Percentiles rank a stretch among this genome's conserved stretches.
These are phyloP conservation scores for Falco berigora DNA, from an alignment of 2,797 vertebrate species.

Conservation along the genomic window DNA sequence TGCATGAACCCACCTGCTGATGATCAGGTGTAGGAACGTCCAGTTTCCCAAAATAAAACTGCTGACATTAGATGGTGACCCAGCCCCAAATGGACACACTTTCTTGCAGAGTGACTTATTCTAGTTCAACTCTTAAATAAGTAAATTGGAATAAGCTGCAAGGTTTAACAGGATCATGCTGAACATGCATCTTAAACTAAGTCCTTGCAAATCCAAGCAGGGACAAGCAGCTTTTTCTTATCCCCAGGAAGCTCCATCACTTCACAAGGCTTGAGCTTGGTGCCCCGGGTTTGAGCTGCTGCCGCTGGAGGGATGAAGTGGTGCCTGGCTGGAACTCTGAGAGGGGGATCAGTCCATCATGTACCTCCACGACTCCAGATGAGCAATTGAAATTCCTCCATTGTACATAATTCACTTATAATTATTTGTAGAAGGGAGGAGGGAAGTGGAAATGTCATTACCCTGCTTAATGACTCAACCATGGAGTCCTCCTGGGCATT, in stretches of 20 bases:
- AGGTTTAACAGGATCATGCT: not conserved
- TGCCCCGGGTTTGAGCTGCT: not conserved
- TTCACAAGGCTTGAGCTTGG: not conserved
- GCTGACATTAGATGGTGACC: not conserved
- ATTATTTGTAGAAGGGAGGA: not conserved
- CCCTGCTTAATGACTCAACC: not conserved
- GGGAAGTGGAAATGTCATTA: constrained; percentile 16
- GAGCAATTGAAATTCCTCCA: not conserved
- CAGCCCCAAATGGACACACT: not conserved
- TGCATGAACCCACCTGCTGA: not conserved
- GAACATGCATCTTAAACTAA: not conserved
- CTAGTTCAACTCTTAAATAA: not conserved
- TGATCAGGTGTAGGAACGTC: not conserved
- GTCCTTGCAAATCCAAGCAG: not conserved
- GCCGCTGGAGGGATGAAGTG: not conserved
- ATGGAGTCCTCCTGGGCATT: not conserved
- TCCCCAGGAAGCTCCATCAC: not conserved
- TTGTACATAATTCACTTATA: not conserved
- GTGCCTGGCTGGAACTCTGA: not conserved
- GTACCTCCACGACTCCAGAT: not conserved
- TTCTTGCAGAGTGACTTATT: not conserved
- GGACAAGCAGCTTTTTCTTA: not conserved
- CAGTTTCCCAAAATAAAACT: not conserved
- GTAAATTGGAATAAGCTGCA: not conserved
- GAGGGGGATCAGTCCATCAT: not conserved